A percentile compares a stretch with the other conserved stretches of the same genome.
These are phyloP conservation scores for Guaruba guarouba DNA, from an alignment of 2,113 vertebrate genomes.

Conservation along the genomic window DNA sequence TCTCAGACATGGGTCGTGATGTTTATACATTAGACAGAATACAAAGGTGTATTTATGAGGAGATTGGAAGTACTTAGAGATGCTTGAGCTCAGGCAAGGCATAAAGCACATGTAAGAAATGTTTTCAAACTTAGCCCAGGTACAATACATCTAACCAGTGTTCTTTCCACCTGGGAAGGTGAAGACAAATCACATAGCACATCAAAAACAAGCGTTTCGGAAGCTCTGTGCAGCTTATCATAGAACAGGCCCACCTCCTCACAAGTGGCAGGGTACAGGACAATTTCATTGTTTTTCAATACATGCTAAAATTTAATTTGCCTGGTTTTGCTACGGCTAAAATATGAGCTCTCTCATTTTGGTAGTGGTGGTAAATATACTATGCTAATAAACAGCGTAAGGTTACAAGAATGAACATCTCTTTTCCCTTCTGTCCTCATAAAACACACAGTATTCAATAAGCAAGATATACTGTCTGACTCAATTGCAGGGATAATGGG, in stretches of 20 bases:
- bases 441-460: conserved; percentile 8
- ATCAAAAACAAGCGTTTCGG: neutral
- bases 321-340: neutral
- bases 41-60: conserved; percentile 78
- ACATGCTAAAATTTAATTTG: neutral
- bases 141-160: neutral
- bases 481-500: neutral
- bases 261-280: neutral
- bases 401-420: neutral
- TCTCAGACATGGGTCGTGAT: conserved; percentile 79
- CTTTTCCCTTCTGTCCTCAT: conserved; percentile 5
- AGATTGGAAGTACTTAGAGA: conserved; percentile 58
- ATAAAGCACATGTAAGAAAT: neutral
- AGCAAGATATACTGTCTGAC: conserved; percentile 34
- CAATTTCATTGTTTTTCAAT: neutral
- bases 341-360: neutral
- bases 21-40: conserved; percentile 72
- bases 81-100: conserved; percentile 15
- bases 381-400: neutral
- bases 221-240: neutral
- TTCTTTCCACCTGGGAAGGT: neutral
- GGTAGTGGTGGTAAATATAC: neutral
- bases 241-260: neutral
- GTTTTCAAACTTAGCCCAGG: conserved; percentile 4
- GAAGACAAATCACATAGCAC: neutral